Percentiles rank a stretch among this genome's conserved stretches.
Conservation (phyloP, 2,888 invertebrate species). For the Hydriomena furcata region DNA sequence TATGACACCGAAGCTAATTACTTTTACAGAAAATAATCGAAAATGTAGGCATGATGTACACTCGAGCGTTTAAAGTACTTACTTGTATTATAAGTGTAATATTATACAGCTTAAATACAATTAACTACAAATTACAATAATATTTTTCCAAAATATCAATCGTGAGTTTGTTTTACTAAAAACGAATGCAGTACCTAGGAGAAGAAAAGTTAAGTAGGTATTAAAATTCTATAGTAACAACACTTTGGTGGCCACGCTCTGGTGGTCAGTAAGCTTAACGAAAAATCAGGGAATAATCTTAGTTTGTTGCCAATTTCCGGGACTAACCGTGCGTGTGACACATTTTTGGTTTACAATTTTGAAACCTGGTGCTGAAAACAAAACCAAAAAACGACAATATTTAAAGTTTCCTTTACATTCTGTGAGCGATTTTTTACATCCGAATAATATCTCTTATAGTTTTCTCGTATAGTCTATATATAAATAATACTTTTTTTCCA, state of each 20-base stretch:
- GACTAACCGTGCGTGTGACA: slow-evolving; percentile 28
- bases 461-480: too few relatives aligned
- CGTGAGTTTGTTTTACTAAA: too few relatives aligned
- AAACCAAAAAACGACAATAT: not conserved
- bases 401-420: too few relatives aligned
- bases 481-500: too few relatives aligned
- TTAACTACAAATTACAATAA: too few relatives aligned
- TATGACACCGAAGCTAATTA: slow-evolving; percentile 45
- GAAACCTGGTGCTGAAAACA: slow-evolving; percentile 3
- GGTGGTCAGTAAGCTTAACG: slow-evolving; percentile 2
- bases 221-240: too few relatives aligned
- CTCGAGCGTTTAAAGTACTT: slow-evolving; percentile 1
- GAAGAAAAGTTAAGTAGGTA: too few relatives aligned
- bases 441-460: too few relatives aligned
- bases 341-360: slow-evolving; percentile 13
- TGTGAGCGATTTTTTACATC: too few relatives aligned
- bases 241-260: not conserved
- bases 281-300: slow-evolving; percentile 25
- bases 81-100: not conserved
- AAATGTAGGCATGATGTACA: not conserved
- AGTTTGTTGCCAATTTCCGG: slow-evolving; percentile 33
- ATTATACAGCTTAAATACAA: too few relatives aligned
- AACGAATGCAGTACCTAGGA: too few relatives aligned
- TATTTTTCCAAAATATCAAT: too few relatives aligned
- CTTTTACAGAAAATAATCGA: slow-evolving; percentile 28